Conservation (phyloP, 2,113 vertebrate genomes). For the Ceratotherium simum region DNA sequence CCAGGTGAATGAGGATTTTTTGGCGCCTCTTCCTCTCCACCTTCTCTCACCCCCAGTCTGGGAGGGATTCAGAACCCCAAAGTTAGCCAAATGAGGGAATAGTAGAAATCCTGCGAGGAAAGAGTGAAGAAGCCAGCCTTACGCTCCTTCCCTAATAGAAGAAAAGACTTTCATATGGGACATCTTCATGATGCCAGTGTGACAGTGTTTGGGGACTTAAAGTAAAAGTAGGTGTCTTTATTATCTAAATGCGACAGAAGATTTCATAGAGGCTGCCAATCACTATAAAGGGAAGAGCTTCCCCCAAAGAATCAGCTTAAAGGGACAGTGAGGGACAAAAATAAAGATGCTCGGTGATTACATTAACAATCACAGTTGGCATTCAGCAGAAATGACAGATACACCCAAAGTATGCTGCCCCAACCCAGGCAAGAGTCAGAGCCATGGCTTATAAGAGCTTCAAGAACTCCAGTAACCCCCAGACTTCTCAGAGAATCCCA, state of each 20-base stretch:
- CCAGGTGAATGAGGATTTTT: background rate
- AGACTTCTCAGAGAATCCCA: background rate
- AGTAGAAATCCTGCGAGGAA: conserved; percentile 64
- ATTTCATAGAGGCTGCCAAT: background rate
- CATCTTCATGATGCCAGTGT: background rate
- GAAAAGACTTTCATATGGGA: background rate
- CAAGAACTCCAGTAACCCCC: background rate
- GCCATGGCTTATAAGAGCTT: background rate
- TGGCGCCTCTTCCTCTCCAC: background rate
- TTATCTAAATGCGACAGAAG: background rate
- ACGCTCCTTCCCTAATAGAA: background rate
- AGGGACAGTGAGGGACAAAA: background rate
- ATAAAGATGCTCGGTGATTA: background rate
- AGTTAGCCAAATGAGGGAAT: background rate
- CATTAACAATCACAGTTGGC: background rate
- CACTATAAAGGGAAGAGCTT: background rate
- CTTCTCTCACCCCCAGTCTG: background rate
- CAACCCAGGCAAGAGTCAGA: background rate
- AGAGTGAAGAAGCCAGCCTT: background rate
- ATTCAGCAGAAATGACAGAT: background rate
- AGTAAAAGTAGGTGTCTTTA: background rate
- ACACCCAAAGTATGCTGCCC: background rate
- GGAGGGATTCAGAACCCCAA: background rate
- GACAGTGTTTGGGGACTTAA: background rate
- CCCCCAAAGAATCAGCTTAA: background rate